Base-by-base conservation (phyloP, 2,797 vertebrate genomes). In the Hemitrygon akajei region DNA sequence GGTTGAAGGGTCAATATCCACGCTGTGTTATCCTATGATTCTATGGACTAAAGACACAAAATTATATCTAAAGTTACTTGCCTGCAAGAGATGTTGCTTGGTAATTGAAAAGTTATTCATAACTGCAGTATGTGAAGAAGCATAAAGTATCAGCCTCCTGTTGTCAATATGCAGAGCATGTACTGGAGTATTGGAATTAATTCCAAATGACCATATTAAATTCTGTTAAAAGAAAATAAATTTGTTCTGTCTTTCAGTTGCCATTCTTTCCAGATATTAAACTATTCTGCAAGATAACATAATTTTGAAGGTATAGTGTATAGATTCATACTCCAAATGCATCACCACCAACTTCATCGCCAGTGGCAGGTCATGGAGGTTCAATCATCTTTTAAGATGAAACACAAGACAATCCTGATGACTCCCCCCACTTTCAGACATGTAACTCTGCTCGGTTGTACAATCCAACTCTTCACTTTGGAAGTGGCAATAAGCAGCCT, bases 81-180 rank as follows among this genome's bases (percentile, higher is more conserved):
- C 99, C 97, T 98, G 97, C 12, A 99, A 97, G 75, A 97, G 96
- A 93, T 96, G 96, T 95, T 98, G 98, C 25, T 94, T 95, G 80
- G 97, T 97, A 81, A 79, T 79, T 18, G 95, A 95, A 84, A 97
- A 94, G 0, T 98, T 97, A 0, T 97, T 97, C 94, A 99, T 96
- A 94, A 99, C 96, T 0, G 95, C 98, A 0, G 95, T 96, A 95
- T 99, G 97, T 27, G 96, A 96, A 6, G 96, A 97, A 77, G 95
- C 89, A 0, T 98, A 99, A 63, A 99, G 96, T 66, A 99, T 94
- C 94, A 98, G 96, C 94, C 95, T 95, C 73, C 96, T 94, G 58
- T 96, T 95, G 7, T 97, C 94, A 0, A 98, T 98, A 82, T 97
- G 97, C 94, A 99, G 95, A 93, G 96, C 97, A 95, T 97, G 97